These are phyloP conservation scores for Cepphus grylle DNA, from an alignment of 2,113 vertebrate genomes.

Conservation along the genomic window DNA sequence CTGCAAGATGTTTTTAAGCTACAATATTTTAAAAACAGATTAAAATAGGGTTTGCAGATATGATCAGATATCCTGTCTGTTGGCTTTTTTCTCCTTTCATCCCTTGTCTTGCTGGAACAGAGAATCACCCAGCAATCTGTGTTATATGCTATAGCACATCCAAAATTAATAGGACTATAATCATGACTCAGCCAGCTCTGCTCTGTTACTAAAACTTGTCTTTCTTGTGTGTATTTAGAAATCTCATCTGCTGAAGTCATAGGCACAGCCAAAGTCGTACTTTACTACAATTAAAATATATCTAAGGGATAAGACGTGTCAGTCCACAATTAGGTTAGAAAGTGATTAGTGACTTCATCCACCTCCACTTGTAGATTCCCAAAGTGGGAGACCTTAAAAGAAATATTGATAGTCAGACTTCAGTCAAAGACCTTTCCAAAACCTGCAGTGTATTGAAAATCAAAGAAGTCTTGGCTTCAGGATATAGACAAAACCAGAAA, in stretches of 20 bases:
- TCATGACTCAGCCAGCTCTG: not conserved
- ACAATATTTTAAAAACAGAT: not conserved
- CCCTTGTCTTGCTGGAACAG: not conserved
- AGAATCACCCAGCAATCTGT: not conserved
- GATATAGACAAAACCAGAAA: not conserved
- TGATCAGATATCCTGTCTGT: not conserved
- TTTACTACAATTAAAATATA: not conserved
- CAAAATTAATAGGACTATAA: not conserved
- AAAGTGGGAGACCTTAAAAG: not conserved
- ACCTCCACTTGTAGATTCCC: not conserved
- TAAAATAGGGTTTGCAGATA: not conserved
- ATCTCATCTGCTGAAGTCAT: not conserved
- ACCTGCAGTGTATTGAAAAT: rapidly evolving
- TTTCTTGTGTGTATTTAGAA: not conserved
- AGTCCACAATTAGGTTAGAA: not conserved
- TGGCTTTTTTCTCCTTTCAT: not conserved
- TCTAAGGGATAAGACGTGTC: not conserved
- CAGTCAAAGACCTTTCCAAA: not conserved
- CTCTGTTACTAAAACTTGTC: not conserved
- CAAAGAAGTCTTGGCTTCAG: not conserved
- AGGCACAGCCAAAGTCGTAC: not conserved
- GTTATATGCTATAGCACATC: not conserved
- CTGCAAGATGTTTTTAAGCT: not conserved
- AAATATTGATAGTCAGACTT: not conserved
- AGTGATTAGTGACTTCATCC: not conserved